Percentiles rank a stretch among this genome's conserved stretches.
phyloP scores from a whole-genome alignment of 2,113 vertebrate genomes.

The Corapipo altera region DNA sequence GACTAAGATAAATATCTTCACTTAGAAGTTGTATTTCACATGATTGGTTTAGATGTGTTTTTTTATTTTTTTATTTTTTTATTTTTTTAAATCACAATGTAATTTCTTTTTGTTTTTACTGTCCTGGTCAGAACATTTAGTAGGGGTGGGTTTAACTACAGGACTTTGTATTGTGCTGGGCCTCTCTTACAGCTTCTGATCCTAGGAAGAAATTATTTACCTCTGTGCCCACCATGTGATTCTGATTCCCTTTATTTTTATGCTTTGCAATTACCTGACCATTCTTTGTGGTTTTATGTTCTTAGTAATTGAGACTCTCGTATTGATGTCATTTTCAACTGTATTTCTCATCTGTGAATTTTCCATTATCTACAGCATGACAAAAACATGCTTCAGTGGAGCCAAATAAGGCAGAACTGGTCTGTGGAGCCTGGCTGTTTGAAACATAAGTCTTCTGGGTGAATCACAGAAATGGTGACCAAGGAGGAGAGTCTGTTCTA shows the following conservation, averaged over 20 bases:
- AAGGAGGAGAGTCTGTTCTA: neutral
- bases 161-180: neutral
- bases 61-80: neutral
- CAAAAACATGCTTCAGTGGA: neutral
- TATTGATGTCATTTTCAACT: neutral
- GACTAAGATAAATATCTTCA: neutral
- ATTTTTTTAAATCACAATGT: neutral
- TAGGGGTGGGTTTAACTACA: neutral
- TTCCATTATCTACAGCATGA: neutral
- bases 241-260: neutral
- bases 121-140: neutral
- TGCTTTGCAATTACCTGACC: neutral
- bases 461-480: neutral
- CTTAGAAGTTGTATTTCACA: neutral
- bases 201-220: neutral
- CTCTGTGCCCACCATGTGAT: neutral
- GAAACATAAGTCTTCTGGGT: neutral
- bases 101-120: neutral
- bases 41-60: neutral
- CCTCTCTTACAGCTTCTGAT: neutral
- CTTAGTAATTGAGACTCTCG: constrained; percentile 22
- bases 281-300: constrained; percentile 1
- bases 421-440: neutral
- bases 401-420: constrained; percentile 22
- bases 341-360: constrained; percentile 21